phyloP scores from a whole-genome alignment of 2,888 invertebrate species.

The Sarcophaga subvicina region DNA sequence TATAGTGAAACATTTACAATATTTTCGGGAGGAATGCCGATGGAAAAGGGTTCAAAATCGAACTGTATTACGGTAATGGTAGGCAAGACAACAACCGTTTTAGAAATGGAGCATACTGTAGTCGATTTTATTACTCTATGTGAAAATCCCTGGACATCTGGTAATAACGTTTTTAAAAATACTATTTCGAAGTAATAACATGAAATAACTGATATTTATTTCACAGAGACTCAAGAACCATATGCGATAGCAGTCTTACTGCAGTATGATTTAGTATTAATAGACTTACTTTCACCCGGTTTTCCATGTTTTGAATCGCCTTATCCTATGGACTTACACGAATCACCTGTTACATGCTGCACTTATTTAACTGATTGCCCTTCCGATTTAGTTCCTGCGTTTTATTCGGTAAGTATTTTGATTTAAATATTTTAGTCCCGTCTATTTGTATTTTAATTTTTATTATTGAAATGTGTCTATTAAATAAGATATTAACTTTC shows the following conservation, averaged over 20 bases:
- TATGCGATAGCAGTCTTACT: constrained; percentile 98
- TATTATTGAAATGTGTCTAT: too few relatives aligned
- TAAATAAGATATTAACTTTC: too few relatives aligned
- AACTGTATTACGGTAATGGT: constrained; percentile 98
- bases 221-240: constrained; percentile 96
- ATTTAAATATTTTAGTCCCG: too few relatives aligned
- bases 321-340: constrained; percentile 99
- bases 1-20: constrained; percentile 95
- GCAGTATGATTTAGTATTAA: constrained; percentile 98
- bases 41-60: constrained; percentile 93
- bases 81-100: constrained; percentile 97
- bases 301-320: constrained; percentile 99
- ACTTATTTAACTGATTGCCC: constrained; percentile 99
- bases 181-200: too few relatives aligned
- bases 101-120: constrained; percentile 99
- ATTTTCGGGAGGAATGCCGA: constrained; percentile 97
- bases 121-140: constrained; percentile 98
- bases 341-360: constrained; percentile 98
- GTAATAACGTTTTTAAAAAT: constrained; percentile 55
- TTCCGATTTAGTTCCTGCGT: constrained; percentile 97
- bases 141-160: constrained; percentile 92
- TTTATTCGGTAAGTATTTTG: constrained; percentile 88
- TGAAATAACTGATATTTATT: too few relatives aligned
- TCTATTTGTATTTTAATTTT: too few relatives aligned
- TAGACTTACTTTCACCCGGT: constrained; percentile 96